Evolutionary conservation across 2,113 vertebrate genomes (phyloP), one percentile per base, ranked within the genome.

Genomic region (Myodes glareolus): DNA sequence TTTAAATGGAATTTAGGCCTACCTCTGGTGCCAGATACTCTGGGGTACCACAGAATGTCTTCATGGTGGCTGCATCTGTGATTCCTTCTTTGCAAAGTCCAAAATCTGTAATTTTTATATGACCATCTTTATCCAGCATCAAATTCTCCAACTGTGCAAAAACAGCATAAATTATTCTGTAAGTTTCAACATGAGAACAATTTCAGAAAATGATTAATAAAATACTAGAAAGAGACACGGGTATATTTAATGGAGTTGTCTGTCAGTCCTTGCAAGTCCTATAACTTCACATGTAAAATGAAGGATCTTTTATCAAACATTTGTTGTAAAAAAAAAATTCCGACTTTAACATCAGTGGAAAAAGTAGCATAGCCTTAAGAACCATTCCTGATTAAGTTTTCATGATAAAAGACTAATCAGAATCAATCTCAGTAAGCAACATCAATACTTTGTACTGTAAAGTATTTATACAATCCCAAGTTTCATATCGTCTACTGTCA

Each of bases 21-120:
- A 99, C 99, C 99, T 99, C 99, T 0, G 99, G 99, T 36, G 99
- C 99, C 94, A 99, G 99, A 96, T 99, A 99, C 95, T 99, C 99
- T 58, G 99, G 99, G 68, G 99, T 99, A 50, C 99, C 99, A 98
- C 99, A 99, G 98, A 99, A 99, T 19, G 99, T 99, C 98, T 99
- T 99, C 99, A 99, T 99, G 91, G 99, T 99, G 97, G 99, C 99
- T 98, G 99, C 99, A n/a, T 99, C 99, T 95, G 99, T 99, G 99
- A 99, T 99, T 95, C 99, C 99, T 98, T 99, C 99, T 98, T 99
- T 99, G 98, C 99, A 99, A 96, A 99, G 99, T 95, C 99, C 99
- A 95, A 99, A 99, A 98, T 99, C 99, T 80, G 99, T 99, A 98
- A 99, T 99, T 98, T 99, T 99, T 98, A 99, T 99, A 97, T 99